Conservation (phyloP, 1,140 invertebrate genomes). For the Cyclargus thomasi region DNA sequence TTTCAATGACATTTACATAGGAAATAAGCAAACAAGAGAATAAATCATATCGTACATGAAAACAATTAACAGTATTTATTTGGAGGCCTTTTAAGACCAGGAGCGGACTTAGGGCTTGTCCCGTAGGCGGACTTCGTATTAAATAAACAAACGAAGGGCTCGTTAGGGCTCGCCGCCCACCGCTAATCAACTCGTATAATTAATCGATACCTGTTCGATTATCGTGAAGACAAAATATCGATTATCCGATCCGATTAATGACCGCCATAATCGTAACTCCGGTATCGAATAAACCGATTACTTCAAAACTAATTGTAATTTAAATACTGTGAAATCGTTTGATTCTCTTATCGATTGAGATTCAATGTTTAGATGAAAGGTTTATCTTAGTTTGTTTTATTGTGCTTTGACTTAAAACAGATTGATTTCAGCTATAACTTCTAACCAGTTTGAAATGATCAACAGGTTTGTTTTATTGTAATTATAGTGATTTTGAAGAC, state of each 20-base stretch:
- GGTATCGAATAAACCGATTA: conserved; percentile 19
- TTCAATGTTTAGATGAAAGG: background rate
- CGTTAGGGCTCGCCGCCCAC: conserved; percentile 49
- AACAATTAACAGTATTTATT: conserved; percentile 8
- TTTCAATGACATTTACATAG: background rate
- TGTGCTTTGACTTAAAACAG: background rate
- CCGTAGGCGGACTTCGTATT: conserved; percentile 41
- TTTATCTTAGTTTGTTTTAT: background rate
- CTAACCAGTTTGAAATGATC: too few relatives aligned
- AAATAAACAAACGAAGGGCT: conserved; percentile 58
- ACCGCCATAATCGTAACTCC: conserved; percentile 26
- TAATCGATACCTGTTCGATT: conserved; percentile 45
- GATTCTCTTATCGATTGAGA: background rate
- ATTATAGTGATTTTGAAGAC: too few relatives aligned
- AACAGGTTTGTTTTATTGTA: too few relatives aligned
- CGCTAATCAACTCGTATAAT: conserved; percentile 58
- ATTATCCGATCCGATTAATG: conserved; percentile 45
- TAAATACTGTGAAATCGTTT: conserved; percentile 7
- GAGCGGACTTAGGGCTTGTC: conserved; percentile 31
- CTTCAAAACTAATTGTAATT: background rate
- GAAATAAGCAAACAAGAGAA: background rate
- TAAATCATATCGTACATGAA: background rate
- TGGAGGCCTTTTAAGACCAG: conserved; percentile 40
- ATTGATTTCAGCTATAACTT: too few relatives aligned
- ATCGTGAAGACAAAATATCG: conserved; percentile 44